A percentile compares a stretch with the other conserved stretches of the same genome.
phyloP scores from a whole-genome alignment of 2,113 vertebrate species.

The Spheniscus mendiculus region DNA sequence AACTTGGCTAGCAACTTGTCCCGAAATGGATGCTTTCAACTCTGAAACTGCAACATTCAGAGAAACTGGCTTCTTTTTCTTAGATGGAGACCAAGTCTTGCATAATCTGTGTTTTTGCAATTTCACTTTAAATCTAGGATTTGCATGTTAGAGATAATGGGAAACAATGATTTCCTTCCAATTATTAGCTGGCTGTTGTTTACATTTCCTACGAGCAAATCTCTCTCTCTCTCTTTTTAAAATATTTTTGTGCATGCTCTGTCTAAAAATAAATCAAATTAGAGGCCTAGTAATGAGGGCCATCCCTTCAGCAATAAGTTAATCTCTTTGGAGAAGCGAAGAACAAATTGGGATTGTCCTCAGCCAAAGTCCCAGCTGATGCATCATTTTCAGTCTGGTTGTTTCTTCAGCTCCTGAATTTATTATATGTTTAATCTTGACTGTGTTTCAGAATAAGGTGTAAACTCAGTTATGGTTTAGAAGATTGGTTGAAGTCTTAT shows the following conservation, averaged over 20 bases:
- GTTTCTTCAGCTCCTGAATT: not conserved
- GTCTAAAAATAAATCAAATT: not conserved
- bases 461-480: not conserved
- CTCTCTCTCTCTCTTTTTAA: not conserved
- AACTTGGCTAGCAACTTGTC: not conserved
- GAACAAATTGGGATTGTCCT: not conserved
- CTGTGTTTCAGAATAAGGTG: not conserved
- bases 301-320: not conserved
- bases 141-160: conserved; percentile 2
- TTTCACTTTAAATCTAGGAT: not conserved
- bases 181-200: not conserved
- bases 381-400: not conserved
- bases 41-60: not conserved
- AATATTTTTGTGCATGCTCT: not conserved
- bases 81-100: not conserved
- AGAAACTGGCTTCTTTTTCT: not conserved
- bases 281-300: not conserved
- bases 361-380: not conserved
- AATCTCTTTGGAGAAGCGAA: not conserved
- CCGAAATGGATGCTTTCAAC: not conserved
- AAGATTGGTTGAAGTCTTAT: not conserved
- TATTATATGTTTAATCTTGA: not conserved
- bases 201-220: not conserved
- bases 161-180: not conserved
- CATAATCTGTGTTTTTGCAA: not conserved